Conservation (phyloP, 1,140 invertebrate genomes). For the Tachypleus tridentatus region DNA sequence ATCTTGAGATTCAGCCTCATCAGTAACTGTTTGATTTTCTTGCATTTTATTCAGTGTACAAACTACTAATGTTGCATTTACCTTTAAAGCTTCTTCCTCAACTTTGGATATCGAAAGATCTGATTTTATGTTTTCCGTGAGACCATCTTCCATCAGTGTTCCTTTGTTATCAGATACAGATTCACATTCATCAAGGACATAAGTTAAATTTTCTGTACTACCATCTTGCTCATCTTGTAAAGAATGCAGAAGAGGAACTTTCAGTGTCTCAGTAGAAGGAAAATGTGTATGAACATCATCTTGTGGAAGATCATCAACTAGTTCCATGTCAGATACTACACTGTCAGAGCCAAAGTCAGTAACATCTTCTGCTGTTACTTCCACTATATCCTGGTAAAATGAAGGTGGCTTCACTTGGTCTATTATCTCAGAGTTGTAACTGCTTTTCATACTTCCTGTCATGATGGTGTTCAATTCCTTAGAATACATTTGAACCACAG, state of each 20-base stretch:
- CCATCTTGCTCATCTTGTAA: slow-evolving; percentile 5
- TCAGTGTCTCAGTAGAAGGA: slow-evolving; percentile 14
- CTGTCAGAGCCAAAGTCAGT: slow-evolving; percentile 37
- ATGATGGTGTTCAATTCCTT: slow-evolving; percentile 24
- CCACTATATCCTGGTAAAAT: slow-evolving; percentile 46
- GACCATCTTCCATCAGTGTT: background rate
- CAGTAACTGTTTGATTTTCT: slow-evolving; percentile 24
- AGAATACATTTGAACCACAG: slow-evolving; percentile 27
- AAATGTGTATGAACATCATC: slow-evolving; percentile 21
- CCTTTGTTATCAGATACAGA: background rate
- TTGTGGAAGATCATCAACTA: slow-evolving; percentile 30
- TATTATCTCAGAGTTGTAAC: slow-evolving; percentile 38
- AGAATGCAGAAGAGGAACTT: slow-evolving; percentile 4
- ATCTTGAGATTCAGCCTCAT: slow-evolving; percentile 28
- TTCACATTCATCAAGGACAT: slow-evolving; percentile 8
- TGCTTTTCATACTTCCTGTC: slow-evolving; percentile 30
- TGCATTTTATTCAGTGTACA: slow-evolving; percentile 38
- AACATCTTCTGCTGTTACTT: slow-evolving; percentile 42
- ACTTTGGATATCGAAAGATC: slow-evolving; percentile 30
- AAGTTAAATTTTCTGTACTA: slow-evolving; percentile 17
- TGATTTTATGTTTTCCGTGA: background rate
- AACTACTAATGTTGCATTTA: slow-evolving; percentile 44
- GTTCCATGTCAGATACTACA: slow-evolving; percentile 41
- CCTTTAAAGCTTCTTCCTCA: slow-evolving; percentile 40
- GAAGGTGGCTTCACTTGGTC: slow-evolving; percentile 51